Evolutionary conservation across 2,113 vertebrate species (phyloP), one percentile per base, ranked within the genome.

Genomic region (Chionis minor): DNA sequence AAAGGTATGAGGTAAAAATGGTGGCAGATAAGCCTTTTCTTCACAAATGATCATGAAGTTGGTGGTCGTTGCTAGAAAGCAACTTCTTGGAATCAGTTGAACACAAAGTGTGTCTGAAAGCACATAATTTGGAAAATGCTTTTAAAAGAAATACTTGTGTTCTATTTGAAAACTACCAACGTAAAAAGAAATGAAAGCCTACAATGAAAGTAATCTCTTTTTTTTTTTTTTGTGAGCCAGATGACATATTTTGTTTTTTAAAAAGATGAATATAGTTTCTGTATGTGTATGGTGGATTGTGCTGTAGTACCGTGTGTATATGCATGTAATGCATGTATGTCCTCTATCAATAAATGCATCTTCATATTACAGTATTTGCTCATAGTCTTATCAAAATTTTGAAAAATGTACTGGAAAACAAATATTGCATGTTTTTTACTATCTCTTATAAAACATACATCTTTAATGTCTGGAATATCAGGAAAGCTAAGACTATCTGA

Each of bases 171-270:
- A 87, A 79, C 24, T 95, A 24, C 47, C 69, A 73, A 62, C 9
- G 65, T 90, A 71, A 90, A 92, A 92, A 86, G 67, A 96, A 95
- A 85, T 72, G 8, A 59, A 88, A 85, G 52, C 27, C 22, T 71
- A n/a, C 59, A 54, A 26, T 70, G 55, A 12, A 86, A 82, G 13
- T 45, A 4, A 45, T 63, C 26, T 58, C 38, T 38, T 38, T 38
- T 38, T 38, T 87, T 65, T 90, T 75, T 61, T 32, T 71, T 66
- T 14, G 30, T 73, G 10, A 90, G 28, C 44, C 78, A 81, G 58
- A 52, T 93, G 51, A 58, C 8, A 58, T 70, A 23, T 66, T 55
- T 58, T 71, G 63, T 88, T 93, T 75, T 33, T 79, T 28, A 45
- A 66, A 86, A 79, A 88, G 51, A 33, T 51, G 17, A 44, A 28